Base-by-base conservation (phyloP, 2,888 invertebrate genomes). In the Drosophila pseudotakahashii region DNA sequence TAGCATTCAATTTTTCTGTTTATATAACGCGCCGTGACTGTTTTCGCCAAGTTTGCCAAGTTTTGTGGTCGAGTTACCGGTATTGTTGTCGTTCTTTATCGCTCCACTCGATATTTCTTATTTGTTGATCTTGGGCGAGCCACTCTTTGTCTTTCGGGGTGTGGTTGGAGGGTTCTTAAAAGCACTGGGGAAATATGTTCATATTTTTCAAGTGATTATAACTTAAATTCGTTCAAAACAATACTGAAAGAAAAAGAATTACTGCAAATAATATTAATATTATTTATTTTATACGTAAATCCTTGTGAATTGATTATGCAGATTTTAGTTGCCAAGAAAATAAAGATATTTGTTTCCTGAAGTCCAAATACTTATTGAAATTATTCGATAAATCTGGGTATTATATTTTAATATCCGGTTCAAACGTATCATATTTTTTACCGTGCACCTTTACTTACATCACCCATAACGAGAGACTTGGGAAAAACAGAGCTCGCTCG, bases 21-120 rank as follows among this genome's bases (percentile, higher is more conserved):
- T 73, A 58, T 64, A 70, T 72, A 84, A 77, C 73, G 67, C 70
- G 55, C 57, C 82, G 75, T 82, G 88, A 79, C 79, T 72, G 75
- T 88, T 82, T 82, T 82, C 70, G 77, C 86, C 86, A 82, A 85
- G 79, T 81, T 53, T 39, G 58, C 44, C 42, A 58, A 64, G 50
- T 74, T 75, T 39, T 59, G 50, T 58, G 64, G 30, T 70, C 55
- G 58, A 74, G 68, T 81, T 68, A 53, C 62, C 59, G 52, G 57
- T 16, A 51, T 34, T 59, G 37, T 34, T 53, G 23, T 36, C 23
- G 41, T 16, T 50, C 34, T 50, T 66, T 74, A 73, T 74, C 67
- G 42, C 58, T 30, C 47, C 60, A 58, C 55, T 44, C 67, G 72
- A 73, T 68, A 54, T 74, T 71, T 60, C 59, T 64, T 57, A 59